A percentile compares a stretch with the other conserved stretches of the same genome.
Conservation (phyloP, 2,113 vertebrate genomes). For the Uropsilus gracilis region DNA sequence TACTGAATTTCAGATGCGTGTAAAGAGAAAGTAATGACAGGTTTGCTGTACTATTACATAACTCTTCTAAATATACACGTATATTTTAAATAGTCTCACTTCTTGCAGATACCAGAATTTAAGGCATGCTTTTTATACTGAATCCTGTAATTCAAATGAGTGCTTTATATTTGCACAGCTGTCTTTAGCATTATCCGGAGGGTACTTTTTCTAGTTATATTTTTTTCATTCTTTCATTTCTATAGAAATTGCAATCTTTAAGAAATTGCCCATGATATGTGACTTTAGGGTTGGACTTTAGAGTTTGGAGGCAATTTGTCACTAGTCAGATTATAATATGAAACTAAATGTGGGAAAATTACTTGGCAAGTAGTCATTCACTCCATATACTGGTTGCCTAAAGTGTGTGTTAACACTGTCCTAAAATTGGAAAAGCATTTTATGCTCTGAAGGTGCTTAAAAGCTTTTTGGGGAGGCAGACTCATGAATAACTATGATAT, state of each 20-base stretch:
- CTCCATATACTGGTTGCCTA: neutral
- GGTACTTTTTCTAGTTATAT: slow-evolving; percentile 6
- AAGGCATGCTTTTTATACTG: slow-evolving; percentile 29
- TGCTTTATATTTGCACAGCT: slow-evolving; percentile 36
- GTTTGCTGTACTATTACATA: neutral
- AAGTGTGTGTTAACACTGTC: neutral
- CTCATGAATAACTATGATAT: neutral
- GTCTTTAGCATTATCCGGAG: neutral
- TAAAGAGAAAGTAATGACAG: neutral
- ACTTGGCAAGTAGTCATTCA: neutral
- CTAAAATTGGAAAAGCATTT: slow-evolving; percentile 7
- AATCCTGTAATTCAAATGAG: neutral
- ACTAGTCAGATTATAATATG: neutral
- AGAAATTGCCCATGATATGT: neutral
- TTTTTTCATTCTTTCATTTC: slow-evolving; percentile 33
- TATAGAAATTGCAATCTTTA: slow-evolving; percentile 20
- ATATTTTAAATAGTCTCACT: neutral
- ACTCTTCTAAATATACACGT: slow-evolving; percentile 16
- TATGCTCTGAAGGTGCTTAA: neutral
- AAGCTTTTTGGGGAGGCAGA: slow-evolving; percentile 13
- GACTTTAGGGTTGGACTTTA: neutral
- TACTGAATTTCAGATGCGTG: neutral
- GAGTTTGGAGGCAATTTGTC: neutral
- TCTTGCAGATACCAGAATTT: neutral
- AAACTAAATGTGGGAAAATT: slow-evolving; percentile 19